A percentile compares a stretch with the other conserved stretches of the same genome.
phyloP scores from a whole-genome alignment of 2,113 vertebrate genomes.

The Alaudala cheleensis region DNA sequence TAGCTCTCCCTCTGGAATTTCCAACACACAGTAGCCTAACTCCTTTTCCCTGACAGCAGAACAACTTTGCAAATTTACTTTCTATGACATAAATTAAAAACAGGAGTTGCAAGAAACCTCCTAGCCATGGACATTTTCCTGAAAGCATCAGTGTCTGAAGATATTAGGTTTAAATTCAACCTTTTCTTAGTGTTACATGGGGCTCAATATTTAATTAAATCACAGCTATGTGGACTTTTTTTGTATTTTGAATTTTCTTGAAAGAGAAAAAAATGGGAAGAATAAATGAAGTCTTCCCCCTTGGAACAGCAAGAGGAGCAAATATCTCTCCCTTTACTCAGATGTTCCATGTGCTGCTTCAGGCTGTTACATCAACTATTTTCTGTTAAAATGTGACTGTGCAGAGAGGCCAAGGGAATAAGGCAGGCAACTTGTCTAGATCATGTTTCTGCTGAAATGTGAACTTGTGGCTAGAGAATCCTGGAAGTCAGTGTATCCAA shows the following conservation, averaged over 20 bases:
- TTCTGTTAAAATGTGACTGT: not conserved
- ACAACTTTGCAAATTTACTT: not conserved
- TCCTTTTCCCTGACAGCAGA: not conserved
- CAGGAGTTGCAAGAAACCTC: not conserved
- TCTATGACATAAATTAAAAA: not conserved
- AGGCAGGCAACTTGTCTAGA: not conserved
- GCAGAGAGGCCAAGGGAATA: not conserved
- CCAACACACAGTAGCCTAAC: not conserved
- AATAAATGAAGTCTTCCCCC: not conserved
- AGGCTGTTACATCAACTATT: not conserved
- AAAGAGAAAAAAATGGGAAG: not conserved
- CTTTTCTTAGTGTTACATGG: not conserved
- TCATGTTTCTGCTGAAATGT: not conserved
- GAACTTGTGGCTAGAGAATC: not conserved
- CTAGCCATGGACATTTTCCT: not conserved
- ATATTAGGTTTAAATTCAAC: not conserved
- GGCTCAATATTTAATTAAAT: not conserved
- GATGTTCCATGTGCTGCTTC: not conserved
- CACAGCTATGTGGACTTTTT: not conserved
- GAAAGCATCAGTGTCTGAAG: not conserved
- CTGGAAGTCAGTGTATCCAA: not conserved
- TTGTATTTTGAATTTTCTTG: not conserved
- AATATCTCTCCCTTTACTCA: not conserved
- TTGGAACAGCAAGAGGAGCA: not conserved
- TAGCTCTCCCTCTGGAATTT: not conserved